Base-by-base conservation (phyloP, 2,888 invertebrate genomes). In the Euspilapteryx auroguttella region DNA sequence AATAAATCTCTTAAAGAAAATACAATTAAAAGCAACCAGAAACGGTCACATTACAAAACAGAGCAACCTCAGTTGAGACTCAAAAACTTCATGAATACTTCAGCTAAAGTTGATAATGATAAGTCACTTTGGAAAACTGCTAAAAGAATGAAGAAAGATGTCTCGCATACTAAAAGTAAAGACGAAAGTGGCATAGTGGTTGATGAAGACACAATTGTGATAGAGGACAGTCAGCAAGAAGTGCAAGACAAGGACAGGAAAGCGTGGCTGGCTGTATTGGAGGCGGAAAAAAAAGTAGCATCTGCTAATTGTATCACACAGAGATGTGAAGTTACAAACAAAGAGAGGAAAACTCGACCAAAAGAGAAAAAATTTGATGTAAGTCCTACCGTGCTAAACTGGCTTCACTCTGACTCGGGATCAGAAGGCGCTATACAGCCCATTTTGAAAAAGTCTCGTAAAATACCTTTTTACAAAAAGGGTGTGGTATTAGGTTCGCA, bases 101-200 rank as follows among this genome's bases (percentile, higher is more conserved):
- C 25, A 14, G 25, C 25, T 9, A 34, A 30, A 28, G 12, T 12
- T n/a, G 12, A 28, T 26, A 12, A 14, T 6, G 13, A 27, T 28
- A 37, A 29, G 4, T 29, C 31, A 14, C 15, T 25, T 24, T 31
- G 30, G 28, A 32, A 28, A 24, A 40, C 22, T 27, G 27, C 25
- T 12, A 38, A 31, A 28, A 37, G 33, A 12, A 29, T 32, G 15
- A 37, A 32, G 28, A 29, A 34, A 14, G 3, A 3, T 9, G 6
- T 5, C 14, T 2, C 4, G 28, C 25, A 15, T 21, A 23, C 29
- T 11, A 28, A 34, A 24, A 27, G 30, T 33, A 45, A 54, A 34
- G 49, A 57, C 43, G 62, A 66, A 35, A 68, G 58, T 54, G 61
- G 55, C 6, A 58, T 58, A 34, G 49, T 47, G 32, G 42, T 58